Base-by-base conservation (phyloP, 2,888 invertebrate species). In the Acronicta alni region DNA sequence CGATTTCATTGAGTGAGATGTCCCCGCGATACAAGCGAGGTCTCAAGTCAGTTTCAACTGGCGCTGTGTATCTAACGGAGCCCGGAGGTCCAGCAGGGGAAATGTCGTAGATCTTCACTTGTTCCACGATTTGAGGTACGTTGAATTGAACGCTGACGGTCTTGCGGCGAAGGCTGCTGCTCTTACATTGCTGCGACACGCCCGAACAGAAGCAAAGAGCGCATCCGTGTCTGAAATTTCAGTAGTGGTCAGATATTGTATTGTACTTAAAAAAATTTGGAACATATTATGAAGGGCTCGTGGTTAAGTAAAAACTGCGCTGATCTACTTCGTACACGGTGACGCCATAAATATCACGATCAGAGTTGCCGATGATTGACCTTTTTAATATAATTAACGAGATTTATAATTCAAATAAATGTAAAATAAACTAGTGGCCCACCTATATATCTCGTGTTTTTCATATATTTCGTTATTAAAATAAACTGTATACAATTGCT, bases 201-300 rank as follows among this genome's bases (percentile, higher is more conserved):
- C 99, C 99, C 95, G 98, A 97, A 89, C 99, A 99, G 97, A 99
- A 99, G 90, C 99, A 99, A 55, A 96, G 95, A 53, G 99, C 97
- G 89, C 99, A 99, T 42, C 99, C 99, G 74, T 97, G 96, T 71
- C 94, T 94, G 83, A 20, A 80, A 81, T 30, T 5, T 16, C 47
- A 39, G 45, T 16, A 26, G 5, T 10, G 15, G 7, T 44, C 17
- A 17, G 12, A 30, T 1, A 7, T 2, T n/a, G n/a, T 35, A 35
- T 6, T 35, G 30, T 30, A 30, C 3, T 10, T 12, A 12, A 30
- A 12, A n/a, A 23, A 20, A 23, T 23, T 7, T 23, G 5, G 2
- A 20, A 20, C 20, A 20, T 20, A 20, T 5, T 5, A 20, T 20
- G 3, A 20, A 2, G 20, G 3, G 20, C 5, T 2, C 5, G n/a